These are phyloP conservation scores for Zaprionus vittiger DNA, from an alignment of 1,140 invertebrate species.

Conservation along the genomic window DNA sequence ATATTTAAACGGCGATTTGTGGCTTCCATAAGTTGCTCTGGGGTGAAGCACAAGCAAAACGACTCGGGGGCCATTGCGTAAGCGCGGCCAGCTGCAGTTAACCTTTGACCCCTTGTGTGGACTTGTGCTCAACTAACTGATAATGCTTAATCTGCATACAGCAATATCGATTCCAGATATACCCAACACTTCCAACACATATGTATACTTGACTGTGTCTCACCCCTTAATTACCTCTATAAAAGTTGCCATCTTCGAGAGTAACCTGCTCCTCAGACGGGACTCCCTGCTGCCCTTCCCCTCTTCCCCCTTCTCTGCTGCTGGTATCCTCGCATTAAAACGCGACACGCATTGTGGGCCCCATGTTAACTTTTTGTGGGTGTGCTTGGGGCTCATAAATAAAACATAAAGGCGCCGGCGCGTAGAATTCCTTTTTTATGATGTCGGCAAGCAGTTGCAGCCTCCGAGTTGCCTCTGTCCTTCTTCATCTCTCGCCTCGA, in stretches of 20 bases:
- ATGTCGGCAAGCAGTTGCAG: conserved; percentile 61
- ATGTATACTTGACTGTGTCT: conserved; percentile 5
- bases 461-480: conserved; percentile 22
- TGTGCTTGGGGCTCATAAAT: conserved; percentile 67
- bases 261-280: conserved; percentile 13
- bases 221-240: conserved; percentile 45
- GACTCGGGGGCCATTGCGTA: conserved; percentile 26
- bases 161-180: conserved; percentile 40
- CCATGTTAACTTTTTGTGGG: conserved; percentile 54
- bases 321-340: conserved; percentile 41
- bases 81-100: conserved; percentile 15
- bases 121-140: conserved; percentile 17
- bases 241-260: conserved; percentile 36
- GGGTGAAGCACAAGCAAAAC: conserved; percentile 1
- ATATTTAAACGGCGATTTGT: conserved; percentile 74
- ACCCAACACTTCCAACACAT: conserved; percentile 16
- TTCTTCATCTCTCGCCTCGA: not conserved
- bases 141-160: conserved; percentile 53
- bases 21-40: conserved; percentile 27
- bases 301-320: too few species aligned
- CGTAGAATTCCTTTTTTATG: conserved; percentile 50
- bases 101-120: conserved; percentile 43
- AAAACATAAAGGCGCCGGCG: conserved; percentile 75
- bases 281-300: not conserved
- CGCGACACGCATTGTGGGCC: conserved; percentile 45